Evolutionary conservation across 2,888 invertebrate species (phyloP), one percentile per base, ranked within the genome.

Genomic region (Ditula angustiorana): DNA sequence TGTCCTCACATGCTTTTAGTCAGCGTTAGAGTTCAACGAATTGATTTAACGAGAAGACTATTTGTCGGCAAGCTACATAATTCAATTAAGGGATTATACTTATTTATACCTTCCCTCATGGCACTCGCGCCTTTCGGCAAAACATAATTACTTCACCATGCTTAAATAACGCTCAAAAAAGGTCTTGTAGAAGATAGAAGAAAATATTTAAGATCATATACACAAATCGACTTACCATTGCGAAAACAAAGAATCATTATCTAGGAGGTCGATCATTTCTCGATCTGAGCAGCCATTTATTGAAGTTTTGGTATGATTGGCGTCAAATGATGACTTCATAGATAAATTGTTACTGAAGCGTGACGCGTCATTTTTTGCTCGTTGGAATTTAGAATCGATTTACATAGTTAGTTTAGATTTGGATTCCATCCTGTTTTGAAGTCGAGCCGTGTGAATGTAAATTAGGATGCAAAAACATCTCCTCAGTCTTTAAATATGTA

Each of bases 11-110:
- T 74, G 74, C 78, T 83, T 83, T 83, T 85, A 65, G 49, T 57
- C 61, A 56, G 74, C 71, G 71, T 77, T 69, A 68, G 79, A 82
- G 76, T 88, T 89, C 89, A 87, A 75, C 80, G 88, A 90, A 89
- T 87, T 85, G 80, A 84, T 89, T 88, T 83, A 81, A 77, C 74
- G 79, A 81, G 81, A 78, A 77, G 26, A 33, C 50, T 58, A 63
- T 58, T 46, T 50, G 57, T 44, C 57, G 50, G 13, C 63, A 16
- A 47, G 41, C 50, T 44, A 57, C 62, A 50, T 50, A 49, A 62
- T 26, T 57, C 7, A 50, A 57, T 57, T 44, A 46, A 53, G 46
- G 30, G 11, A 50, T 30, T 37, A 23, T 23, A 56, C n/a, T n/a
- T 47, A 44, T 53, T n/a, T 24, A 19, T 46, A 53, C 33, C 19